Evolutionary conservation across 1,140 invertebrate genomes (phyloP).

Genomic region (Leptinotarsa undecemlineata): DNA sequence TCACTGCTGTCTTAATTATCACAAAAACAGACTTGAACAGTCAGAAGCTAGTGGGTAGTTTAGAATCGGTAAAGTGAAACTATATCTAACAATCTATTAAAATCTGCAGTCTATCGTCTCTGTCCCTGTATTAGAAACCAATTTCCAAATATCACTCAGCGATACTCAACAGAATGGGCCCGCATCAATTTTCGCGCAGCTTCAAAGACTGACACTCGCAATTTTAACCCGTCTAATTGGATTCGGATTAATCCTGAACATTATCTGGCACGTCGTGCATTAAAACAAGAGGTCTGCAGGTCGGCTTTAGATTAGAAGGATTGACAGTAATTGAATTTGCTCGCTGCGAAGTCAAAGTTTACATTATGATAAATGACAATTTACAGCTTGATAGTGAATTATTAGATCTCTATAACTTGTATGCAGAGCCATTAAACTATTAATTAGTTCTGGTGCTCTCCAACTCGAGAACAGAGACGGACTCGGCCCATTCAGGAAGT

Average conservation of each 20-base stretch:
- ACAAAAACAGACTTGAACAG: too few species aligned
- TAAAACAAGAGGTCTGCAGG: constrained; percentile 30
- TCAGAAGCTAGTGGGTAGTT: too few species aligned
- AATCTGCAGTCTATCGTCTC: too few species aligned
- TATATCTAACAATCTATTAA: too few species aligned
- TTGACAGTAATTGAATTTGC: constrained; percentile 48
- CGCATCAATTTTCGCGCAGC: constrained; percentile 13
- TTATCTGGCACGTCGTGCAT: constrained; percentile 32
- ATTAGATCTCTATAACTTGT: constrained; percentile 44
- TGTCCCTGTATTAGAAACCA: too few species aligned
- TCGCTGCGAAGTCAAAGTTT: constrained; percentile 39
- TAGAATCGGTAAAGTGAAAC: too few species aligned
- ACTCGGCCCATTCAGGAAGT: background rate
- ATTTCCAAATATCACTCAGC: background rate
- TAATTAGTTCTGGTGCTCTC: constrained; percentile 40
- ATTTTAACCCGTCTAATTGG: constrained; percentile 35
- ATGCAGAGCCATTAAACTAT: constrained; percentile 44
- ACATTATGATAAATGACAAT: constrained; percentile 48
- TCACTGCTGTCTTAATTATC: too few species aligned
- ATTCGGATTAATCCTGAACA: constrained; percentile 38
- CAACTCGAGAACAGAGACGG: constrained; percentile 6
- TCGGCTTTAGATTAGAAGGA: constrained; percentile 41
- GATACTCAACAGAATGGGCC: background rate
- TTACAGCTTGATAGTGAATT: constrained; percentile 45
- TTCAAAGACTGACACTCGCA: constrained; percentile 20